Evolutionary conservation across 2,797 vertebrate species (phyloP), one percentile per base, ranked within the genome.

Genomic region (Enteromius argenteus): DNA sequence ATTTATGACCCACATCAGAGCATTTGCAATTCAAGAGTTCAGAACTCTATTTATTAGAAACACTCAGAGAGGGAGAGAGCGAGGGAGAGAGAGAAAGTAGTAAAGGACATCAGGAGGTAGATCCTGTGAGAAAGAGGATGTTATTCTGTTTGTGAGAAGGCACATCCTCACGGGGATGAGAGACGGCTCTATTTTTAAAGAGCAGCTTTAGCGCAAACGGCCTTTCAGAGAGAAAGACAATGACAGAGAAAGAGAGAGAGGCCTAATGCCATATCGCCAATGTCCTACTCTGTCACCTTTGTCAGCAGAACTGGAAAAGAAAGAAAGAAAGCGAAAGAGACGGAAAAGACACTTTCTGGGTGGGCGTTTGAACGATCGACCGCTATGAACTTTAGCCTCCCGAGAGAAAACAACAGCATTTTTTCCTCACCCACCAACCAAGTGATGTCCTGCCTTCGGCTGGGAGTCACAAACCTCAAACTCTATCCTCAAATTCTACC

Each of bases 1-100:
- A 87, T 89, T 86, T 87, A 87, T 86, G 81, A 76, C 84, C 88
- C 80, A 87, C 84, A 86, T 84, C 86, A 72, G 60, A 83, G 62
- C 75, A 89, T 89, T 89, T 87, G 86, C 84, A 86, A 87, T 86
- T 87, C 84, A 86, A 87, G 86, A 86, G 79, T 84, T 87, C 75
- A 86, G 72, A 84, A 86, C 81, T 89, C 82, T 86, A 72, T 87
- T 87, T 85, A 85, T 81, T 87, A 58, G 44, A 80, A 84, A 85
- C 83, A 80, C 69, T 77, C 66, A 69, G 46, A 68, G 51, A 83
- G 74, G 83, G 81, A 67, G 73, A 56, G 44, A 64, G 71, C 1
- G 30, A 44, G 49, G 23, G 60, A 1, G 30, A 35, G 32, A 73
- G 56, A 49, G 49, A 79, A 27, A 79, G 79, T 23, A 51, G 67